A percentile compares a stretch with the other conserved stretches of the same genome.
Evolutionary conservation across 2,888 invertebrate genomes (phyloP).

Genomic region (Ormyrus thymus): DNA sequence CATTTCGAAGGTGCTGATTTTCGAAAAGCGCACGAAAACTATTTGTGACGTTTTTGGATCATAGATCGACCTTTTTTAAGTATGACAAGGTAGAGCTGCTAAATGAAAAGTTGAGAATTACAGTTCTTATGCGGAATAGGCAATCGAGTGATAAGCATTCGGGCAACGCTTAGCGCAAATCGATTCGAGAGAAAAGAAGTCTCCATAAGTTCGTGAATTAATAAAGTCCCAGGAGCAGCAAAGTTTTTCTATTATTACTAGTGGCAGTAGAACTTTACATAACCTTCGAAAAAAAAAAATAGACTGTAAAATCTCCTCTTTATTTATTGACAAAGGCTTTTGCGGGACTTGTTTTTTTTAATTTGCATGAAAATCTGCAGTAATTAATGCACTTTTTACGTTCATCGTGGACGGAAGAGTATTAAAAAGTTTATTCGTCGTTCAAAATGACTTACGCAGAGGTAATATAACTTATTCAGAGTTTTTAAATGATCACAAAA

Average conservation of each 20-base stretch:
- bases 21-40: too few relatives aligned
- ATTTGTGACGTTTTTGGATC: too few relatives aligned
- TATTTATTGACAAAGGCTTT: too few relatives aligned
- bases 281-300: background rate
- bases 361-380: background rate
- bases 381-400: background rate
- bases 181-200: background rate
- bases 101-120: background rate
- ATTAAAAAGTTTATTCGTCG: background rate
- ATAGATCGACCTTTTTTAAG: too few relatives aligned
- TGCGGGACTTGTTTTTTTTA: too few relatives aligned
- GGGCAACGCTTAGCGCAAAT: background rate
- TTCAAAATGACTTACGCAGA: too few relatives aligned
- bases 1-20: too few relatives aligned
- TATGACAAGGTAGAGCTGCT: background rate
- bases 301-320: too few relatives aligned
- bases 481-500: too few relatives aligned
- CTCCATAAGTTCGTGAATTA: constrained; percentile 1
- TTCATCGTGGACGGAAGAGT: background rate
- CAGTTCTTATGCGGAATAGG: background rate
- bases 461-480: too few relatives aligned
- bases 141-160: too few relatives aligned
- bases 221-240: background rate
- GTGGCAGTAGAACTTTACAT: background rate
- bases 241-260: background rate